Base-by-base conservation (phyloP, 2,113 vertebrate genomes). In the Tragelaphus scriptus region DNA sequence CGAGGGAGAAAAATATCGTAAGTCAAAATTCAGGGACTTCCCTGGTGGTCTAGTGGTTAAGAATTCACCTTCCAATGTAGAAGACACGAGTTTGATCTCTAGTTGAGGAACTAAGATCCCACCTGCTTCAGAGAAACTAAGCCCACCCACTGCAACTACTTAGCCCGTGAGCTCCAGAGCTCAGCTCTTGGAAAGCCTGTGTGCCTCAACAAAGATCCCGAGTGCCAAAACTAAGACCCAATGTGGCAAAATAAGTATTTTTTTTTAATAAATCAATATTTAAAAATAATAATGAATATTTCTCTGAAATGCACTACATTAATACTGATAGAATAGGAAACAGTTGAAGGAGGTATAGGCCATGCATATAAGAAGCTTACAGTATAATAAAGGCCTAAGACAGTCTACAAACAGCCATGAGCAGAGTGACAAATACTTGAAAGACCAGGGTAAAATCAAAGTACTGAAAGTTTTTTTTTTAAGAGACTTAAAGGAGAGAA, bases 1-100 rank as follows among this genome's bases (percentile, higher is more conserved):
- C n/a, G n/a, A 81, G 81, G 51, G 44, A 49, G 51, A 88, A 80
- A 40, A 81, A 9, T 85, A 89, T n/a, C 3, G 1, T 59, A 79
- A 36, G 44, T 79, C 15, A 96, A 90, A 88, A 88, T 94, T 71
- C 68, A 71, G 68, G n/a, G n/a, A 36, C 9, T 71, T 71, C 68
- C 68, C 68, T 71, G n/a, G n/a, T 71, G n/a, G 68, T 71, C 68
- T 71, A 23, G 68, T 23, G 68, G n/a, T 36, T 71, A 71, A 71
- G 68, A 71, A 71, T 71, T 71, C 68, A 71, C n/a, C 68, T 71
- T 71, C 19, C 68, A 36, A 36, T 71, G n/a, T 6, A 36, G 68
- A 10, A 36, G n/a, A 71, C 5, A 0, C 0, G 1, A 25, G 21
- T 75, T 25, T 75, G 71, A 14, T 13, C 71, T 25, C 36, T 75